These are phyloP conservation scores for Drosophila albomicans DNA, from an alignment of 1,140 invertebrate species.

Conservation along the genomic window DNA sequence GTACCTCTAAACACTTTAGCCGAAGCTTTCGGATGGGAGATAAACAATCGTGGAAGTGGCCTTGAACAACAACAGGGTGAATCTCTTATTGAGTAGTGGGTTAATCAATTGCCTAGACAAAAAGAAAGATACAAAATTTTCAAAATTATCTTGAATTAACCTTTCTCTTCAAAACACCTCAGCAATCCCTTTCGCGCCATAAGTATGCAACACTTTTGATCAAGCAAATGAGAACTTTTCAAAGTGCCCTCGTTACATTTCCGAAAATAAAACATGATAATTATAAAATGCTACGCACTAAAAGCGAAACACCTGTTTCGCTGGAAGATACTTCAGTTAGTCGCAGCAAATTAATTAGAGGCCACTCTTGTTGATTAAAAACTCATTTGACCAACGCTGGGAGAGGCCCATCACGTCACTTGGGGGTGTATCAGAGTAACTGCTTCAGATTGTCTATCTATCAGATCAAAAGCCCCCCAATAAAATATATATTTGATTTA, in stretches of 20 bases:
- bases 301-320: not conserved
- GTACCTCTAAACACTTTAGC: not conserved
- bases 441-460: constrained; percentile 36
- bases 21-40: not conserved
- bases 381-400: constrained; percentile 43
- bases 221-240: not conserved
- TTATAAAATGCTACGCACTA: not conserved
- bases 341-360: constrained; percentile 70
- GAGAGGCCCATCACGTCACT: constrained; percentile 12
- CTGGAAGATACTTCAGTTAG: constrained; percentile 1
- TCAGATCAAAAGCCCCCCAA: constrained; percentile 35
- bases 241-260: constrained; percentile 6
- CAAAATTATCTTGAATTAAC: too few species aligned
- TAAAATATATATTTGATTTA: constrained; percentile 22
- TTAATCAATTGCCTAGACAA: too few species aligned
- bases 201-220: not conserved
- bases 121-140: too few species aligned
- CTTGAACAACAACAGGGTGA: not conserved
- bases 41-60: not conserved
- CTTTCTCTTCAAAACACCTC: too few species aligned
- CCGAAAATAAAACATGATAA: not conserved
- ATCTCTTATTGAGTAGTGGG: not conserved
- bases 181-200: not conserved
- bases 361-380: constrained; percentile 67
- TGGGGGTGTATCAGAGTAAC: constrained; percentile 5